Base-by-base conservation (phyloP, 2,797 vertebrate species). In the Rhinella marina region DNA sequence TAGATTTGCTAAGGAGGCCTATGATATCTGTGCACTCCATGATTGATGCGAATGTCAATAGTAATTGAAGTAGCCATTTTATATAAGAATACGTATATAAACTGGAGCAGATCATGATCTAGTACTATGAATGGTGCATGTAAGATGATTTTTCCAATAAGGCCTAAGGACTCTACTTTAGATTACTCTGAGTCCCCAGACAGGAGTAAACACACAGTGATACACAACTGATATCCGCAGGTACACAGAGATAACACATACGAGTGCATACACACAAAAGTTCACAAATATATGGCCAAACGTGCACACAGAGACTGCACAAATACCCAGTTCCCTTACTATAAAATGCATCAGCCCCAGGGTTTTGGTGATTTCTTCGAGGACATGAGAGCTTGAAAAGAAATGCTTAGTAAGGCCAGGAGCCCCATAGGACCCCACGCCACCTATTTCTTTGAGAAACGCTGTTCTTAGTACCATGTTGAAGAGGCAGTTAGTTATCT, bases 241-340 rank as follows among this genome's bases (percentile, higher is more conserved):
- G 76, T 75, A 84, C 82, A 84, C 70, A 84, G n/a, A 88, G 82
- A 84, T 84, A 84, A 84, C 29, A 32, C 21, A 25, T 72, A 84
- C 52, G 7, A 73, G 50, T 80, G 50, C 0, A 72, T 68, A 66
- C 73, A 85, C 84, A 85, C 57, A 85, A 76, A 76, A n/a, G 73
- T 50, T 62, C 23, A 62, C 25, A 76, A 32, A 85, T 77, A 85
- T 48, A 85, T 10, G 9, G 10, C 68, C 54, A 32, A 75, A 59
- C 56, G 19, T 61, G 56, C 6, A 59, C 32, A 81, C 4, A 59
- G 57, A 56, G 81, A 84, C 32, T 23, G 29, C 57, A 81, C 29
- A 83, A 57, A 50, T 54, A 84, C 25, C 29, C 25, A 82, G 64
- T 66, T 56, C 50, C 21, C 29, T 72, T 13, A 72, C 50, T 56